phyloP scores from a whole-genome alignment of 2,888 invertebrate genomes.

The Neria commutata region DNA sequence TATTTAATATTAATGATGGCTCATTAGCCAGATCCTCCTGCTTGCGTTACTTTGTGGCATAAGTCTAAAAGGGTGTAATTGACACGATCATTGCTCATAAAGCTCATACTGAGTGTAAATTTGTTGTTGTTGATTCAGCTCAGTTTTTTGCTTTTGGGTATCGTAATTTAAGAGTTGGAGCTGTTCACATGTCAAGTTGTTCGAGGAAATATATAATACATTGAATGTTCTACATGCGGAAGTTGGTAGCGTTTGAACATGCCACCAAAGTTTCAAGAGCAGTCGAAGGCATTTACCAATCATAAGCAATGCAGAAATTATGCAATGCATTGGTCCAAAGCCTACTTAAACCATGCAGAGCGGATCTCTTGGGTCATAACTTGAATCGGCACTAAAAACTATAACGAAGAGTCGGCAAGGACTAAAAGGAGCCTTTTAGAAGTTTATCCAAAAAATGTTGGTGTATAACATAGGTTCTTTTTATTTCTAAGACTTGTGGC shows the following conservation, averaged over 20 bases:
- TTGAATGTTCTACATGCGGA: background rate
- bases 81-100: constrained; percentile 46
- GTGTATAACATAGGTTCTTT: too few relatives aligned
- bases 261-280: constrained; percentile 7
- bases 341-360: too few relatives aligned
- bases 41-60: background rate
- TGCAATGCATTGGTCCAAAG: too few relatives aligned
- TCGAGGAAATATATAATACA: background rate
- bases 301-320: too few relatives aligned
- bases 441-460: too few relatives aligned
- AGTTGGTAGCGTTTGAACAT: background rate
- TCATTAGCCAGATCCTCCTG: constrained; percentile 45
- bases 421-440: too few relatives aligned
- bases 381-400: too few relatives aligned
- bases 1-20: constrained; percentile 56
- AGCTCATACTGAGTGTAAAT: constrained; percentile 46
- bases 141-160: background rate
- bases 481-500: too few relatives aligned
- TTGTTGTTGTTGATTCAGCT: constrained; percentile 42
- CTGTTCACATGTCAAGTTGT: background rate
- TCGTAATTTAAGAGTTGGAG: background rate
- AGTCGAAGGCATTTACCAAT: too few relatives aligned
- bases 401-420: too few relatives aligned
- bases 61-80: constrained; percentile 38
- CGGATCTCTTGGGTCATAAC: too few relatives aligned